A percentile compares a stretch with the other conserved stretches of the same genome.
phyloP scores from a whole-genome alignment of 2,113 vertebrate species.

The Hassar affinis region DNA sequence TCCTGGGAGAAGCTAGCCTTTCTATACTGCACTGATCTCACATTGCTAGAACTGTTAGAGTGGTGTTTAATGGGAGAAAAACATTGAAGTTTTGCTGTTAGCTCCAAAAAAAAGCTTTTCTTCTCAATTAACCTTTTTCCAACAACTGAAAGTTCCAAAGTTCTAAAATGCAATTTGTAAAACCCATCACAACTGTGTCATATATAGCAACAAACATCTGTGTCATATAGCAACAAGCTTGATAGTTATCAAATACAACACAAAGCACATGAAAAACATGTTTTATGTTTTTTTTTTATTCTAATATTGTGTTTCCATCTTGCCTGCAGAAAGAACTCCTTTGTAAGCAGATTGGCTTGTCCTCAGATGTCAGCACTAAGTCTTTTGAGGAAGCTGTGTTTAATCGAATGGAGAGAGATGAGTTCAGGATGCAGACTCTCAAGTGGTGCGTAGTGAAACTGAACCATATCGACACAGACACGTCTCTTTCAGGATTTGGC shows the following conservation, averaged over 20 bases:
- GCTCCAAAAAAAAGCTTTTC: background rate
- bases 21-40: background rate
- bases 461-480: background rate
- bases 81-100: background rate
- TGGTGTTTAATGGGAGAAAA: background rate
- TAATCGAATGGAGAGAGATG: constrained; percentile 72
- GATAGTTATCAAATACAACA: background rate
- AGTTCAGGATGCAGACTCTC: constrained; percentile 78
- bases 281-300: constrained; percentile 20
- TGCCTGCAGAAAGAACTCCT: constrained; percentile 83
- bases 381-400: constrained; percentile 79
- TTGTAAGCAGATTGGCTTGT: constrained; percentile 79
- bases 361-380: constrained; percentile 62
- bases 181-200: too few relatives aligned
- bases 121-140: background rate
- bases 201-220: too few relatives aligned
- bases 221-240: too few relatives aligned
- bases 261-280: background rate
- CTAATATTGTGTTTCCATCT: background rate
- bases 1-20: background rate
- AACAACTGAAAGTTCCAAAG: background rate
- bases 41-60: background rate
- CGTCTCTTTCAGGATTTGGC: constrained; percentile 8
- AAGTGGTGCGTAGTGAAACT: constrained; percentile 72
- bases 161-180: background rate